These are phyloP conservation scores for Aphaenogaster rudis DNA, from an alignment of 1,140 invertebrate species.

Conservation along the genomic window DNA sequence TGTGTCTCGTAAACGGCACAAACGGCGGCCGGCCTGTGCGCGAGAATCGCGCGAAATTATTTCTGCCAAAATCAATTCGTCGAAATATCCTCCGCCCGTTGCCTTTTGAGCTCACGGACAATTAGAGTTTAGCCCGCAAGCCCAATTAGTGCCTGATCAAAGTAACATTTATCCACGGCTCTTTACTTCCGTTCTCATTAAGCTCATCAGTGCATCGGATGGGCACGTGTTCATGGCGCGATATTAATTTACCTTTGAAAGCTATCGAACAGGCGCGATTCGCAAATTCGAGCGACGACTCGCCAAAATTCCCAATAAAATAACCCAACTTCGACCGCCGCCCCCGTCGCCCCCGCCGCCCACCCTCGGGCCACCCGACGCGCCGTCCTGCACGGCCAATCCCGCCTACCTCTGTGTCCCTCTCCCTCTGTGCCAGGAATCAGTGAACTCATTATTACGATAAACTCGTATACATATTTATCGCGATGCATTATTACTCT, in stretches of 20 bases:
- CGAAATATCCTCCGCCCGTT: slow-evolving; percentile 70
- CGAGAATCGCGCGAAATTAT: slow-evolving; percentile 63
- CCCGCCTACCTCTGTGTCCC: slow-evolving; percentile 48
- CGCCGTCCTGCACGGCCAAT: slow-evolving; percentile 36
- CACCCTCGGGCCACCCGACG: slow-evolving; percentile 28
- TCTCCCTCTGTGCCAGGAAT: slow-evolving; percentile 72
- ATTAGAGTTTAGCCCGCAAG: slow-evolving; percentile 78
- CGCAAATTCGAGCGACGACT: slow-evolving; percentile 76
- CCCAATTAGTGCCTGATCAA: slow-evolving; percentile 78
- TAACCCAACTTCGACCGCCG: slow-evolving; percentile 72
- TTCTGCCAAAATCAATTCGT: slow-evolving; percentile 70
- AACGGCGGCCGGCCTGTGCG: slow-evolving; percentile 33
- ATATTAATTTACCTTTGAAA: slow-evolving; percentile 80
- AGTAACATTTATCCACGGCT: slow-evolving; percentile 78
- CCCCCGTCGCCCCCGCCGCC: slow-evolving; percentile 32
- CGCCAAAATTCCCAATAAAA: slow-evolving; percentile 78
- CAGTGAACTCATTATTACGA: slow-evolving; percentile 85
- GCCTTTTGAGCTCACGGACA: slow-evolving; percentile 76
- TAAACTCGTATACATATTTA: slow-evolving; percentile 84
- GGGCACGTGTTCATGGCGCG: slow-evolving; percentile 79
- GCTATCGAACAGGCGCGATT: slow-evolving; percentile 78
- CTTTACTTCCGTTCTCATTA: slow-evolving; percentile 79
- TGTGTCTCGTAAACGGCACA: slow-evolving; percentile 36
- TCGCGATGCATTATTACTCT: slow-evolving; percentile 82
- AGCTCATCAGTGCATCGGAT: slow-evolving; percentile 79